Evolutionary conservation across 2,113 vertebrate genomes (phyloP), one percentile per base, ranked within the genome.

Genomic region (Conger conger): DNA sequence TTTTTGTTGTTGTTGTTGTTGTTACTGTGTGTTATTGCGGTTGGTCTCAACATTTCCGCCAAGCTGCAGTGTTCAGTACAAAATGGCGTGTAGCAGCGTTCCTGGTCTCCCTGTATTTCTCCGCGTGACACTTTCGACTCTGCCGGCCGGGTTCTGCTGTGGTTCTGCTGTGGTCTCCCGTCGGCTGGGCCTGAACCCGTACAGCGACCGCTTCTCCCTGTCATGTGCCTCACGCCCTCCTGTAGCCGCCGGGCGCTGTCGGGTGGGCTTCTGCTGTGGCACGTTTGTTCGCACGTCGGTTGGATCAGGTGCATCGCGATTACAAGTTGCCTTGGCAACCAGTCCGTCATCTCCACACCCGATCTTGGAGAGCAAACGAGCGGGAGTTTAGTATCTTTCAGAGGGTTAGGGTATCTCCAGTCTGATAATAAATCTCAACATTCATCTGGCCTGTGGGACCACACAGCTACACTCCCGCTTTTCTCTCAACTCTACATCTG

Each of bases 401-500:
- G 68, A 63, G 57, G 57, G 57, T 63, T 63, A 63, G 23, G 27
- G 68, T 11, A 0, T 73, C 68, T 33, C n/a, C n/a, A 7, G 11
- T 73, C 68, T 73, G 68, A 13, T 50, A 50, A 13, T 50, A 50
- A 13, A 50, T 50, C 7, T 50, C 9, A 7, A 8, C 45, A 13
- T 50, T 7, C 57, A 42, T 42, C 40, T 42, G 40, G 9, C 40
- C 40, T 42, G 40, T 42, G 40, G 40, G 40, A 42, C 40, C 40
- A 50, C 45, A 50, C 45, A 50, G 45, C 45, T 50, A 13, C 15
- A 1, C 1, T 4, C 45, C 45, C 45, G 1, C 8, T 50, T 50
- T 50, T 50, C 73, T 37, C 11, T 84, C 78, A 84, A 33, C 45
- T 84, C 50, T 57, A 38, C 30, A 57, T 73, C 40, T 54, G 30